Conservation (phyloP, 2,888 invertebrate species). For the Conomelus anceps region DNA sequence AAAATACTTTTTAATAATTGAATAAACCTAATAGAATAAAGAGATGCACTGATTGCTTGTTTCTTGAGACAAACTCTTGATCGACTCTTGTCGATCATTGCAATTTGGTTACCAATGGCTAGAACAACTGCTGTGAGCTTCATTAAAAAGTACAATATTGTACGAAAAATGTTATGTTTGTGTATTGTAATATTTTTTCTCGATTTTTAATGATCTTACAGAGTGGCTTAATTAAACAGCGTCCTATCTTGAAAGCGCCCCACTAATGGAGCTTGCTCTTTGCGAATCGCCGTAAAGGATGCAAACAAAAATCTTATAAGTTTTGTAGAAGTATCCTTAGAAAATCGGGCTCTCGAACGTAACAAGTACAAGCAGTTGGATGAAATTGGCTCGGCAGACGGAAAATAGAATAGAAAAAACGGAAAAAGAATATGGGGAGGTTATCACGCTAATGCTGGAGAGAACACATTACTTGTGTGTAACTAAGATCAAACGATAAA, state of each 20-base stretch:
- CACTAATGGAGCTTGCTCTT: background rate
- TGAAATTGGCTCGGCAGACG: background rate
- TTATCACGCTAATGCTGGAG: background rate
- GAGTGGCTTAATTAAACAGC: background rate
- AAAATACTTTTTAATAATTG: no score
- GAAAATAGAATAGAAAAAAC: background rate
- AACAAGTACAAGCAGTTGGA: background rate
- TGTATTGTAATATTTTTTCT: no score
- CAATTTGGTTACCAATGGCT: no score
- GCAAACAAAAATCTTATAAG: background rate
- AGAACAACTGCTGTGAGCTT: no score
- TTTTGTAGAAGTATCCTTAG: background rate
- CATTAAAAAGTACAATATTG: no score
- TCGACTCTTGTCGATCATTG: no score
- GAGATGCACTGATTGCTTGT: no score
- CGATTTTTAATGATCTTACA: background rate
- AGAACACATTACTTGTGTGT: background rate
- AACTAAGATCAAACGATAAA: background rate
- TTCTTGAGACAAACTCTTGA: no score
- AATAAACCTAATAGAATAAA: no score
- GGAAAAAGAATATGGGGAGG: background rate
- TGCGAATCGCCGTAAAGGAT: background rate
- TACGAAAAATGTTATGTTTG: no score
- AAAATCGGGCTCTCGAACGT: background rate
- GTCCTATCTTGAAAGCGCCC: background rate